Evolutionary conservation across 2,797 vertebrate genomes (phyloP).

Genomic region (Mormyrops attenuatus): DNA sequence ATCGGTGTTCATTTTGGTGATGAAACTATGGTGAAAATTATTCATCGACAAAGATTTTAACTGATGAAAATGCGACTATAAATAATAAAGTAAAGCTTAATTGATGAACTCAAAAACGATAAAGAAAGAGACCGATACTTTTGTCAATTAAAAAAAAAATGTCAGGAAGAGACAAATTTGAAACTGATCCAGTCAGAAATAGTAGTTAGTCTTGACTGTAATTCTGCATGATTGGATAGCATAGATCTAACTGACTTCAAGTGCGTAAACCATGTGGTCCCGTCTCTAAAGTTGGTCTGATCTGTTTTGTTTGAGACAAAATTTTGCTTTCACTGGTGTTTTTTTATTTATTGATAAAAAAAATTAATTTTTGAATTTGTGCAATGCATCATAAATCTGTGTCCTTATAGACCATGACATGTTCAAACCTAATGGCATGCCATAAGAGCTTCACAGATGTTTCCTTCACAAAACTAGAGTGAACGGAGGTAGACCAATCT

Average conservation of each 20-base stretch:
- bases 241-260: background rate
- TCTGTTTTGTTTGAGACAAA: background rate
- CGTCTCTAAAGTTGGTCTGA: background rate
- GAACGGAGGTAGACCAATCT: background rate
- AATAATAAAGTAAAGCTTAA: background rate
- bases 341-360: background rate
- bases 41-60: background rate
- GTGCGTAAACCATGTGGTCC: background rate
- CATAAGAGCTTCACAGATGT: background rate
- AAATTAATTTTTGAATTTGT: background rate
- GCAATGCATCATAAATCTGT: background rate
- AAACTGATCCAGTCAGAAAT: background rate
- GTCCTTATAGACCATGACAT: background rate
- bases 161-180: background rate
- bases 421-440: background rate
- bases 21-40: background rate
- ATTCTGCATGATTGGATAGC: background rate
- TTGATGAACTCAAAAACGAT: background rate
- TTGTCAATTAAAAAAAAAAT: background rate
- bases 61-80: background rate
- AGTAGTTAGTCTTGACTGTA: background rate
- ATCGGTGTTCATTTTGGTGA: background rate
- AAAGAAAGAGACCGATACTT: background rate
- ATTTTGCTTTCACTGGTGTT: background rate
- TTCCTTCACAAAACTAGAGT: background rate